phyloP scores from a whole-genome alignment of 2,888 invertebrate genomes.

The Lasioglossum figueresi region DNA sequence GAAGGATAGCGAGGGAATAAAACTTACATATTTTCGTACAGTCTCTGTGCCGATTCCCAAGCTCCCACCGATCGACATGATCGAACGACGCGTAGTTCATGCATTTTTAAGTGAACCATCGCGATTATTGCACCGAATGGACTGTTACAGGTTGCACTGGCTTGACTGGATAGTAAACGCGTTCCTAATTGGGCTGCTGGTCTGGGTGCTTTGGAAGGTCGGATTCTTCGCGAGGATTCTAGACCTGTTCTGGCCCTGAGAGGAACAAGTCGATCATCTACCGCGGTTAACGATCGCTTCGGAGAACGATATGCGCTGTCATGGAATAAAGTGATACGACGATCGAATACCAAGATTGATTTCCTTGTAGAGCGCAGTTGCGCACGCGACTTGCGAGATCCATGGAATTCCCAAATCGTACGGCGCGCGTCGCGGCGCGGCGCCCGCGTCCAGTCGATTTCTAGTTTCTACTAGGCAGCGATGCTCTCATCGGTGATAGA shows the following conservation, averaged over 20 bases:
- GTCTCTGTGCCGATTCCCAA: too few species aligned
- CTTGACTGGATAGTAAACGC: conserved; percentile 72
- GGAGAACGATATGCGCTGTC: neutral
- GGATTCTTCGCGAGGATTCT: conserved; percentile 4
- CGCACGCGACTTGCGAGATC: neutral
- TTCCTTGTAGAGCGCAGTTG: neutral
- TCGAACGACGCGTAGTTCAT: neutral
- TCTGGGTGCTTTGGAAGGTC: conserved; percentile 53
- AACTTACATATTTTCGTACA: neutral
- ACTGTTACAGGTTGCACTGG: conserved; percentile 80
- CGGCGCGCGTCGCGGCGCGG: neutral
- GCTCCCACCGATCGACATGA: neutral
- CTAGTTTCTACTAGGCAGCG: neutral
- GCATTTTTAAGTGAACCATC: too few species aligned
- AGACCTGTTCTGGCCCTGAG: neutral
- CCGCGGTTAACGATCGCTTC: neutral
- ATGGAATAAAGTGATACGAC: neutral
- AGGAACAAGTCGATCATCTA: neutral
- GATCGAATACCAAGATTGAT: neutral
- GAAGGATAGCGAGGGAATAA: too few species aligned
- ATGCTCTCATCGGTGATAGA: neutral
- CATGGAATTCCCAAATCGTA: neutral
- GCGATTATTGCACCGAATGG: neutral
- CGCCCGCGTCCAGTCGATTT: neutral
- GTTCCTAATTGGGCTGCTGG: conserved; percentile 52